These are phyloP conservation scores for Ceyx melanurus DNA, from an alignment of 2,113 vertebrate species.

Conservation along the genomic window DNA sequence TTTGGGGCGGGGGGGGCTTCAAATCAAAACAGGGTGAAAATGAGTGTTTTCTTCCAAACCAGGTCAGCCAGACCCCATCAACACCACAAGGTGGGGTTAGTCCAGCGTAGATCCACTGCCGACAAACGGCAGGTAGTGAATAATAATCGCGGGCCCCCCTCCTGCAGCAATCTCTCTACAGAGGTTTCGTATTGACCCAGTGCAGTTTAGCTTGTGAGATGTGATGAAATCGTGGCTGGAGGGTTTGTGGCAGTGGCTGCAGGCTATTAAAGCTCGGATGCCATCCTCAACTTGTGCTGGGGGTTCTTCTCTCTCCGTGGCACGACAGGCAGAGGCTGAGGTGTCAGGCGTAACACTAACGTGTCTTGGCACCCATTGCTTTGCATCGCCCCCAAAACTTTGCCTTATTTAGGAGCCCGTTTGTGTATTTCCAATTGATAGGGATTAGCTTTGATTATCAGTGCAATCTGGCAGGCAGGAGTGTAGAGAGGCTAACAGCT, in stretches of 20 bases:
- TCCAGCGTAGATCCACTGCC: conserved; percentile 15
- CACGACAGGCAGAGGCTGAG: conserved; percentile 49
- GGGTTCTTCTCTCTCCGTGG: conserved; percentile 45
- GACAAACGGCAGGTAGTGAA: not conserved
- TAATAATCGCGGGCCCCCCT: not conserved
- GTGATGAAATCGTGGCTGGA: conserved; percentile 51
- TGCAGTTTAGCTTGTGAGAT: conserved; percentile 32
- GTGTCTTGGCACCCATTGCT: conserved; percentile 62
- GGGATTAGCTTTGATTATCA: conserved; percentile 77
- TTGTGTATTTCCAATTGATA: conserved; percentile 80
- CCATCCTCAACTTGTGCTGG: conserved; percentile 23
- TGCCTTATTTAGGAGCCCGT: conserved; percentile 65
- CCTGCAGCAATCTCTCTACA: not conserved
- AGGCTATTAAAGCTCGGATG: conserved; percentile 55
- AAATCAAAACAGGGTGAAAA: not conserved
- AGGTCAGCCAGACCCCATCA: conserved; percentile 9
- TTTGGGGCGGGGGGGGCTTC: not conserved
- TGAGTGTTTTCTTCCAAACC: not conserved
- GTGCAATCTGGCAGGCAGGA: conserved; percentile 68
- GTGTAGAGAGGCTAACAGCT: conserved; percentile 68
- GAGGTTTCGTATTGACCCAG: not conserved
- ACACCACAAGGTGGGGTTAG: conserved; percentile 65
- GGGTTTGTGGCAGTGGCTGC: conserved; percentile 59
- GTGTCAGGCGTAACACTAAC: conserved; percentile 67
- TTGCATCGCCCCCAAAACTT: conserved; percentile 50